phyloP scores from a whole-genome alignment of 2,888 invertebrate species.

The Thera obeliscata region DNA sequence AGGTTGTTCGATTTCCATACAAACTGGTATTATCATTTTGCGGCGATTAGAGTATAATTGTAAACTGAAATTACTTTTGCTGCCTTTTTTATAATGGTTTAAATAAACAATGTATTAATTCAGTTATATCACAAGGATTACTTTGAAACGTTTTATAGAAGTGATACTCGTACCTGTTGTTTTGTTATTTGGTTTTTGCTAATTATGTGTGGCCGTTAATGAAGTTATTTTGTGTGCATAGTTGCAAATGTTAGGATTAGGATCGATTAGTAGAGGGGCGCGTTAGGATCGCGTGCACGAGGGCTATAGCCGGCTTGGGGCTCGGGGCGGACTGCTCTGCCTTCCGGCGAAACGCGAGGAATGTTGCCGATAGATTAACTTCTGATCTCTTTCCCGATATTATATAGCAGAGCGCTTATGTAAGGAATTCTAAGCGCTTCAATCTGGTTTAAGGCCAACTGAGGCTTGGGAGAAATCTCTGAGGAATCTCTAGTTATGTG shows the following conservation, averaged over 20 bases:
- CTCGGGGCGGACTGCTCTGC: constrained; percentile 62
- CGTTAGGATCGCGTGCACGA: constrained; percentile 72
- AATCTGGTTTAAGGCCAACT: constrained; percentile 78
- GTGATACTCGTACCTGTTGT: too few relatives aligned
- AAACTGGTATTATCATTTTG: too few relatives aligned
- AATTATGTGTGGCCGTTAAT: constrained; percentile 21
- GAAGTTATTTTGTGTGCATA: constrained; percentile 54
- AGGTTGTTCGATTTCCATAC: too few relatives aligned
- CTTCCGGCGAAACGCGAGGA: constrained; percentile 83
- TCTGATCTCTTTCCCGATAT: constrained; percentile 85
- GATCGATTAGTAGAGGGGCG: constrained; percentile 73
- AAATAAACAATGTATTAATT: too few relatives aligned
- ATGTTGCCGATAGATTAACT: constrained; percentile 85
- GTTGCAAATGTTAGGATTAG: constrained; percentile 69
- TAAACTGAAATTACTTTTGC: too few relatives aligned
- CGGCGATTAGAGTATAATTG: too few relatives aligned
- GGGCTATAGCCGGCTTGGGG: constrained; percentile 58
- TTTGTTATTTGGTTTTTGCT: not conserved
- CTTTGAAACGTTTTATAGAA: too few relatives aligned
- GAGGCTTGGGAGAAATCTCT: constrained; percentile 64
- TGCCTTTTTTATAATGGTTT: too few relatives aligned
- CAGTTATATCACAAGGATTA: too few relatives aligned
- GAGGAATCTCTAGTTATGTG: constrained; percentile 42
- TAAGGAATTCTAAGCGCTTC: constrained; percentile 81
- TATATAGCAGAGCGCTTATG: constrained; percentile 77